These are phyloP conservation scores for Mirounga angustirostris DNA, from an alignment of 2,113 vertebrate species.

Conservation along the genomic window DNA sequence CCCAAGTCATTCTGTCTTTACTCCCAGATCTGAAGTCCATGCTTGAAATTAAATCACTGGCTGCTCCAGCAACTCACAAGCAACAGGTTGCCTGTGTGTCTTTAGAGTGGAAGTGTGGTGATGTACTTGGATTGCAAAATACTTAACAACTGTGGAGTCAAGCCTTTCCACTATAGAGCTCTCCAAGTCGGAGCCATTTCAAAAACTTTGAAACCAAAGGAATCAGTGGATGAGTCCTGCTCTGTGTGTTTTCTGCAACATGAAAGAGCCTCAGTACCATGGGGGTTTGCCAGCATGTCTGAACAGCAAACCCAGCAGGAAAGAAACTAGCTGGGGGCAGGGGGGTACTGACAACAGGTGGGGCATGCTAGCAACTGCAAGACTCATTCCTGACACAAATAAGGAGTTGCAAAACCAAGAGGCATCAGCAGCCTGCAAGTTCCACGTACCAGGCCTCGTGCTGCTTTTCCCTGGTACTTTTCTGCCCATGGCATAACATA, in stretches of 20 bases:
- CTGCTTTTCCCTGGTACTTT: neutral
- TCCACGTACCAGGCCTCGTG: neutral
- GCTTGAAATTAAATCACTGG: conserved; percentile 69
- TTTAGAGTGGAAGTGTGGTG: neutral
- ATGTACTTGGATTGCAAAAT: neutral
- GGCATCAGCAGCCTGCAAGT: neutral
- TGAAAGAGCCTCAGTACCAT: neutral
- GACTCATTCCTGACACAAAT: conserved; percentile 1
- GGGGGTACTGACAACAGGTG: neutral
- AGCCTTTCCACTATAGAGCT: neutral
- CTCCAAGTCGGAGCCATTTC: neutral
- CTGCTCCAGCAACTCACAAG: neutral
- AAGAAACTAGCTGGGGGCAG: neutral
- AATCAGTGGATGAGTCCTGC: neutral
- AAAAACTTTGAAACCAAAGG: neutral
- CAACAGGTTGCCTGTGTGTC: neutral
- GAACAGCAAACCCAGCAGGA: neutral
- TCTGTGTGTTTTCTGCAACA: neutral
- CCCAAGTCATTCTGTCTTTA: neutral
- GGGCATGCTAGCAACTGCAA: neutral
- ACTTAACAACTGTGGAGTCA: neutral
- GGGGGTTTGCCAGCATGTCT: neutral
- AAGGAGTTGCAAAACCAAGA: conserved; percentile 49
- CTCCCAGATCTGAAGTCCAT: neutral
- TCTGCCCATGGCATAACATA: neutral